Evolutionary conservation across 2,888 invertebrate genomes (phyloP).

Genomic region (Tipula vernalis): DNA sequence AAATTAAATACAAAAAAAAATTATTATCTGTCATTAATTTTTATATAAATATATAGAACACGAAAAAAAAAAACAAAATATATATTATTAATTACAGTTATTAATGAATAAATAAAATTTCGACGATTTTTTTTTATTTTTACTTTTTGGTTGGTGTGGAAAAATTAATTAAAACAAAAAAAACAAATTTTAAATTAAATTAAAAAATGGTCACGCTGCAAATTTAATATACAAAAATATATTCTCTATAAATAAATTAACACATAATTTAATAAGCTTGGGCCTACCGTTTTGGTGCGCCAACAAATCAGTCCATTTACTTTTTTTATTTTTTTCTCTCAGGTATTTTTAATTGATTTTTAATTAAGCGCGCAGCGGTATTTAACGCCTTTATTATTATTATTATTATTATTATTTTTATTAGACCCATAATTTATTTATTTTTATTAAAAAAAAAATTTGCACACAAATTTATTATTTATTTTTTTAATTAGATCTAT

Average conservation of each 20-base stretch:
- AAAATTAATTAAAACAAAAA: background rate
- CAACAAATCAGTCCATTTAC: background rate
- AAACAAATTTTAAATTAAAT: background rate
- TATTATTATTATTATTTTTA: background rate
- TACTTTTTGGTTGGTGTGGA: background rate
- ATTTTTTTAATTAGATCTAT: background rate
- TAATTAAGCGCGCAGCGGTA: background rate
- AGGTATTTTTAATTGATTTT: background rate
- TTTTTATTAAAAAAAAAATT: background rate
- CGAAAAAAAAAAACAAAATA: background rate
- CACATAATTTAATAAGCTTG: background rate
- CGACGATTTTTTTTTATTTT: background rate
- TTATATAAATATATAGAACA: background rate
- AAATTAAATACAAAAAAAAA: background rate
- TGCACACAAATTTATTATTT: constrained; percentile 8
- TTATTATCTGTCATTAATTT: background rate
- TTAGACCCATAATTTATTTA: background rate
- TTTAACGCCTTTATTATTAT: background rate
- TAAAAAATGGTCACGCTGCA: constrained; percentile 10
- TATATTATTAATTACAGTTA: background rate
- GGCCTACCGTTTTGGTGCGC: background rate
- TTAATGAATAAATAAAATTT: background rate
- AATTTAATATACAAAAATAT: background rate
- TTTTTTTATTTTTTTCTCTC: background rate
- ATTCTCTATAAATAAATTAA: background rate